phyloP scores from a whole-genome alignment of 2,888 invertebrate genomes.

The Pristionchus fissidentatus region DNA sequence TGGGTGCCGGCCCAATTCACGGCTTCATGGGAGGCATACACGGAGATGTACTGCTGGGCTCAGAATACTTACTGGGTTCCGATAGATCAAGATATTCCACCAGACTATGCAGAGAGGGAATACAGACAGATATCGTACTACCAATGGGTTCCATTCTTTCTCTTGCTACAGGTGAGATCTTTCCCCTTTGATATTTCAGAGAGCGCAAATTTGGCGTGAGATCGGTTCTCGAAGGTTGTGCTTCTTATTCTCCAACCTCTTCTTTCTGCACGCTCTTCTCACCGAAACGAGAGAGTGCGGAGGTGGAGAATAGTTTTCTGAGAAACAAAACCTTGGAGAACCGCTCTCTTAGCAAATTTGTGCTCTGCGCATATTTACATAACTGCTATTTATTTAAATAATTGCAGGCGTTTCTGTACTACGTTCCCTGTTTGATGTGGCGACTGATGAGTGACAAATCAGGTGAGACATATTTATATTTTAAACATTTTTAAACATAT shows the following conservation, averaged over 20 bases:
- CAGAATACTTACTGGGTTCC: conserved; percentile 78
- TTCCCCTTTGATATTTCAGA: background rate
- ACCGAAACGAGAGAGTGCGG: background rate
- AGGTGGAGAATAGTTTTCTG: too few relatives aligned
- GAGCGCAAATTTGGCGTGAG: background rate
- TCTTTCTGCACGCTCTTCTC: too few relatives aligned
- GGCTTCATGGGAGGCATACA: conserved; percentile 78
- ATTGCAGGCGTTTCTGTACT: conserved; percentile 78
- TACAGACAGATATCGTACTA: conserved; percentile 75
- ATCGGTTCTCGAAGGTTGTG: too few relatives aligned
- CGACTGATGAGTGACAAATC: conserved; percentile 77
- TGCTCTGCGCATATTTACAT: too few relatives aligned
- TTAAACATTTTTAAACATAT: background rate
- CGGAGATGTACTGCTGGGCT: conserved; percentile 79
- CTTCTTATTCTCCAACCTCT: too few relatives aligned
- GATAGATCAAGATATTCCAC: conserved; percentile 75
- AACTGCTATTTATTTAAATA: background rate
- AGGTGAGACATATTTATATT: conserved; percentile 68
- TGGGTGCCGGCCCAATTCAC: conserved; percentile 79
- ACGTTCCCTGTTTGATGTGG: conserved; percentile 78
- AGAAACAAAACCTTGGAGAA: too few relatives aligned
- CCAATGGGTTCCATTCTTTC: conserved; percentile 72
- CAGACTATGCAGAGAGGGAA: conserved; percentile 76
- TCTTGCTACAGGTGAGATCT: conserved; percentile 57
- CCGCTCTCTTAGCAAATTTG: too few relatives aligned